Evolutionary conservation across 2,888 invertebrate species (phyloP).

Genomic region (Agriopis marginaria): DNA sequence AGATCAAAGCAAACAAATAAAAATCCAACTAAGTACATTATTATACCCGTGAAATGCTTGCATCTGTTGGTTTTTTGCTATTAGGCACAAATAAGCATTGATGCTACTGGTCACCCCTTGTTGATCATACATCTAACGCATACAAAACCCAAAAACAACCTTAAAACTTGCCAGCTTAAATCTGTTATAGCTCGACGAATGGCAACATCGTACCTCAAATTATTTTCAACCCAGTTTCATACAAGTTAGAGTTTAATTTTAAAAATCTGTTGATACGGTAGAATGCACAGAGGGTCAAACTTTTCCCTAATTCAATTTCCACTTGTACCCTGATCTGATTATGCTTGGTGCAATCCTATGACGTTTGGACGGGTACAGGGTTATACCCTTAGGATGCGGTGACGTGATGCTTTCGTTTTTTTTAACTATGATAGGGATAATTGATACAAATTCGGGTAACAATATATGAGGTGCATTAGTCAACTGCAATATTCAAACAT

Average conservation of each 20-base stretch:
- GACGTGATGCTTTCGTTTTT: conserved; percentile 45
- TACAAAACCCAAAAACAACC: conserved; percentile 32
- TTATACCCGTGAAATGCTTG: conserved; percentile 84
- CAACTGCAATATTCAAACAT: background rate
- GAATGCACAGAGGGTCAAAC: conserved; percentile 70
- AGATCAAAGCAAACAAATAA: conserved; percentile 80
- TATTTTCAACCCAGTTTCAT: conserved; percentile 15
- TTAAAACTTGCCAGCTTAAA: background rate
- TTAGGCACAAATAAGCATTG: conserved; percentile 84
- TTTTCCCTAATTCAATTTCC: conserved; percentile 80
- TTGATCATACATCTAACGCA: conserved; percentile 37
- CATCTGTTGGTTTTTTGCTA: conserved; percentile 85
- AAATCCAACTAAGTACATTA: conserved; percentile 84
- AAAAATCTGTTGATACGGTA: conserved; percentile 24
- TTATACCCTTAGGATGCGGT: conserved; percentile 53
- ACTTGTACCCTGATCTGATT: conserved; percentile 80
- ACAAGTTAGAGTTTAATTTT: conserved; percentile 33
- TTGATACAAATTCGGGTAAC: background rate
- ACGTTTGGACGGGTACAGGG: conserved; percentile 58
- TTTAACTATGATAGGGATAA: conserved; percentile 20
- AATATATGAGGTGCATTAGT: too few species aligned
- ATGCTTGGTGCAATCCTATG: conserved; percentile 70
- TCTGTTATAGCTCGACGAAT: conserved; percentile 5
- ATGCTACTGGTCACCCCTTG: conserved; percentile 71
- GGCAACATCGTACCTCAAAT: background rate